These are phyloP conservation scores for Torymus texanus DNA, from an alignment of 2,888 invertebrate species.

Conservation along the genomic window DNA sequence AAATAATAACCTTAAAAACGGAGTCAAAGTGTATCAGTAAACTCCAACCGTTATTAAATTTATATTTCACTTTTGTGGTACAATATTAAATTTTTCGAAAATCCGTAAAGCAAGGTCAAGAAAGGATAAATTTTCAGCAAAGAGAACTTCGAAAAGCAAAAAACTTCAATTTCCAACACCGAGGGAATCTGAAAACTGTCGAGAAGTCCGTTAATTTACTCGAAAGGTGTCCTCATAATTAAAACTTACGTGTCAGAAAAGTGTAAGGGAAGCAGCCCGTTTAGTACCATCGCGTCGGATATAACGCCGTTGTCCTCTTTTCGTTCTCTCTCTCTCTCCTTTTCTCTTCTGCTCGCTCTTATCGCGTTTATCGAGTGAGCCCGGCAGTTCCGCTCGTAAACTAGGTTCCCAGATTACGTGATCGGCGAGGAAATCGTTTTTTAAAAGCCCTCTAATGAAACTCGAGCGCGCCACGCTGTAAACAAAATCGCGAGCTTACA, in stretches of 20 bases:
- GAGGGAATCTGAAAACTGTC: too few species aligned
- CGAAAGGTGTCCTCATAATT: constrained; percentile 12
- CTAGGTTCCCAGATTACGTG: constrained; percentile 48
- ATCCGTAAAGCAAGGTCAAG: too few species aligned
- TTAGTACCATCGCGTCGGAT: constrained; percentile 29
- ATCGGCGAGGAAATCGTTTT: constrained; percentile 40
- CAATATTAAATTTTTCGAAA: too few species aligned
- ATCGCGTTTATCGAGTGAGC: constrained; percentile 34
- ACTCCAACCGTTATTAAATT: too few species aligned
- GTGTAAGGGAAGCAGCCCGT: constrained; percentile 16
- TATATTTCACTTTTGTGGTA: too few species aligned
- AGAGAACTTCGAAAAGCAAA: too few species aligned
- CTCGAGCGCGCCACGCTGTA: neutral
- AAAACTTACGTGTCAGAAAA: constrained; percentile 21
- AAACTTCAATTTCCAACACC: too few species aligned
- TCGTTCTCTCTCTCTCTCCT: neutral
- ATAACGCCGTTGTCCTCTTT: constrained; percentile 20
- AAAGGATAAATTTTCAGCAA: too few species aligned
- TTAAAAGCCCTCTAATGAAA: constrained; percentile 39
- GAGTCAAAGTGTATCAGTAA: too few species aligned
- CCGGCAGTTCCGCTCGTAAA: constrained; percentile 26
- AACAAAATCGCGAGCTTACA: too few species aligned
- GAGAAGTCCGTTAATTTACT: constrained; percentile 12
- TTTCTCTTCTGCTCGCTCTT: constrained; percentile 11
- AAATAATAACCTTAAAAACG: too few species aligned